A percentile compares a stretch with the other conserved stretches of the same genome.
phyloP scores from a whole-genome alignment of 53 echinoderm and acorn worm species.

The Patiria pectinifera region DNA sequence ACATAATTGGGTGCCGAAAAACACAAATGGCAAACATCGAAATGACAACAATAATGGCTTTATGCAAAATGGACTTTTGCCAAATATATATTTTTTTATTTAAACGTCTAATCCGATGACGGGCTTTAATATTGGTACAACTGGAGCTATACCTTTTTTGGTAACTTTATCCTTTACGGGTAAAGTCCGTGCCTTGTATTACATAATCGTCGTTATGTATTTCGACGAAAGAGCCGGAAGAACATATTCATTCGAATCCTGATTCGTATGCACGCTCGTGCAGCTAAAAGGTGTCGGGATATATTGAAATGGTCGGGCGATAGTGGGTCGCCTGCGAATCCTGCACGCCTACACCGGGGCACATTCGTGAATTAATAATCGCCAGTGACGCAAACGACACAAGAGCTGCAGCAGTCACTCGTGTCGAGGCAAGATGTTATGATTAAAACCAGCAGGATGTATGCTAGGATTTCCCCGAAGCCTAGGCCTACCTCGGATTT shows the following conservation, averaged over 20 bases:
- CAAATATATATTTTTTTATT: no score
- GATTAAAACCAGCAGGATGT: slow-evolving; percentile 1
- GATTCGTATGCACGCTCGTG: slow-evolving; percentile 11
- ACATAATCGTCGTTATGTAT: no score
- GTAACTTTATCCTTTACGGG: no score
- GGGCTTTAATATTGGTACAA: no score
- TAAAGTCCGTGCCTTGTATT: no score
- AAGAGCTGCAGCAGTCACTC: neutral
- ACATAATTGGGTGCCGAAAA: no score
- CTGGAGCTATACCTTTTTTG: no score
- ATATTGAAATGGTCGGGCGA: neutral
- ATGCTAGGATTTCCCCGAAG: neutral
- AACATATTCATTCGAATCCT: neutral
- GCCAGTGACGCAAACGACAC: slow-evolving; percentile 11
- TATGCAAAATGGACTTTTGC: no score
- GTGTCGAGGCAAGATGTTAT: neutral
- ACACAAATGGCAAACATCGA: no score
- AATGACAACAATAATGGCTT: no score
- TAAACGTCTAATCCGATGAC: no score
- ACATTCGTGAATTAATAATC: slow-evolving; percentile 48
- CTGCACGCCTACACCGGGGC: neutral
- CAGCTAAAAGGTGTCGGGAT: neutral
- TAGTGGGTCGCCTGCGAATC: slow-evolving; percentile 5
- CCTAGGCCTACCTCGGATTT: neutral
- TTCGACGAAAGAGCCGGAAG: neutral